Evolutionary conservation across 2,113 vertebrate genomes (phyloP).

Genomic region (Laticauda laticaudata): DNA sequence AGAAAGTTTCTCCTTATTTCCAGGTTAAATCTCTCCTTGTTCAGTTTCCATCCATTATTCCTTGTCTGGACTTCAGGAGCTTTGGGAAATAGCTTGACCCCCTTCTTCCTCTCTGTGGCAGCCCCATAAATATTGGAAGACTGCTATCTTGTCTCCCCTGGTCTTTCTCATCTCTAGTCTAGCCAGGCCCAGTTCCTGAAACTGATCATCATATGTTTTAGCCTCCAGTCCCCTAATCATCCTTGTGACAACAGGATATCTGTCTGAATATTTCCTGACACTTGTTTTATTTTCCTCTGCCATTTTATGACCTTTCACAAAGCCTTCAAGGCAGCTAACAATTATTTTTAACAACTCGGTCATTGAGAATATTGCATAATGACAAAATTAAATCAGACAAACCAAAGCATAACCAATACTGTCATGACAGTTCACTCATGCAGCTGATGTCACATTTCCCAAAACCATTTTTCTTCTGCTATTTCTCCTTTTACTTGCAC

Average conservation of each 20-base stretch:
- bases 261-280: not conserved
- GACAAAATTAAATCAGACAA: not conserved
- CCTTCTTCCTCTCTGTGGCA: no score
- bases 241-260: not conserved
- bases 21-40: no score
- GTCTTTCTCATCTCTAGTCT: no score
- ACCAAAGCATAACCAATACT: not conserved
- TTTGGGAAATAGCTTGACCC: no score
- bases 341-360: not conserved
- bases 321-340: not conserved
- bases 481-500: not conserved
- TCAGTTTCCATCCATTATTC: no score
- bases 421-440: not conserved
- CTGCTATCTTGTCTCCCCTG: no score
- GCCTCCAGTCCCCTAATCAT: no score
- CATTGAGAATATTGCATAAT: not conserved
- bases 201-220: no score
- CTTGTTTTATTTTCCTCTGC: not conserved
- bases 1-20: no score
- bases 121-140: no score
- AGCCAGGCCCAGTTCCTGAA: no score
- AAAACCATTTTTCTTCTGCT: not conserved
- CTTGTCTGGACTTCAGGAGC: no score
- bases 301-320: not conserved
- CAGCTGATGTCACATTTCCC: not conserved